Percentiles rank a stretch among this genome's conserved stretches.
These are phyloP conservation scores for Dichetophora obliterata DNA, from an alignment of 2,888 invertebrate genomes.

Conservation along the genomic window DNA sequence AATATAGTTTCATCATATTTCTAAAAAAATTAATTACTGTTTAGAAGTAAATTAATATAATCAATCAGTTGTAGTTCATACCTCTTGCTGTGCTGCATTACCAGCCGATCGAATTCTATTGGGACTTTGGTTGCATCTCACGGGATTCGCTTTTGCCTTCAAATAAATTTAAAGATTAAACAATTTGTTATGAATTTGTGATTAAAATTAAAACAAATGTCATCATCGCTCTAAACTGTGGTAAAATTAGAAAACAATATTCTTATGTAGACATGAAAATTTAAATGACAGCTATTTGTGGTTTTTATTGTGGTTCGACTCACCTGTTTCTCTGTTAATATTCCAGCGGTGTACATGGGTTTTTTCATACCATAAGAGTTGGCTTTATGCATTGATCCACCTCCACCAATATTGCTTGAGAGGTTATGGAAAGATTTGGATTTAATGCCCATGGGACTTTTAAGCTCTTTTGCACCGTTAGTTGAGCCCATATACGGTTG, in stretches of 20 bases:
- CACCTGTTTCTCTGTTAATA: conserved; percentile 53
- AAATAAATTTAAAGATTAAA: neutral
- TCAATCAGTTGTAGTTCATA: neutral
- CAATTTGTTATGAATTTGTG: too few relatives aligned
- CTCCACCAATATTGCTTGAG: conserved; percentile 47
- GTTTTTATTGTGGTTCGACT: neutral
- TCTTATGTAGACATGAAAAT: too few relatives aligned
- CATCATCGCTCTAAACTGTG: too few relatives aligned
- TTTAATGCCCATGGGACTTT: conserved; percentile 69
- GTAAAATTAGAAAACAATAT: too few relatives aligned
- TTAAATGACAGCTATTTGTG: too few relatives aligned
- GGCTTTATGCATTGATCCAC: conserved; percentile 27
- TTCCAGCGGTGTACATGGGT: neutral
- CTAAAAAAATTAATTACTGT: conserved; percentile 43
- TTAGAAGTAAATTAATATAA: neutral
- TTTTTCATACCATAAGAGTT: conserved; percentile 44
- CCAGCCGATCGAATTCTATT: neutral
- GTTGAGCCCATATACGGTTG: conserved; percentile 37
- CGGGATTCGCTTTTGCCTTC: conserved; percentile 44
- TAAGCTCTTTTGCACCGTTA: conserved; percentile 54
- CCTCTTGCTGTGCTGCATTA: conserved; percentile 11
- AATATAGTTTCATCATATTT: conserved; percentile 59
- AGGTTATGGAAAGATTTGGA: conserved; percentile 69
- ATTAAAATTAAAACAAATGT: too few relatives aligned
- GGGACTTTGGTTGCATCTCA: conserved; percentile 44